Conservation (phyloP, 2,888 invertebrate species). For the Sicus ferrugineus region DNA sequence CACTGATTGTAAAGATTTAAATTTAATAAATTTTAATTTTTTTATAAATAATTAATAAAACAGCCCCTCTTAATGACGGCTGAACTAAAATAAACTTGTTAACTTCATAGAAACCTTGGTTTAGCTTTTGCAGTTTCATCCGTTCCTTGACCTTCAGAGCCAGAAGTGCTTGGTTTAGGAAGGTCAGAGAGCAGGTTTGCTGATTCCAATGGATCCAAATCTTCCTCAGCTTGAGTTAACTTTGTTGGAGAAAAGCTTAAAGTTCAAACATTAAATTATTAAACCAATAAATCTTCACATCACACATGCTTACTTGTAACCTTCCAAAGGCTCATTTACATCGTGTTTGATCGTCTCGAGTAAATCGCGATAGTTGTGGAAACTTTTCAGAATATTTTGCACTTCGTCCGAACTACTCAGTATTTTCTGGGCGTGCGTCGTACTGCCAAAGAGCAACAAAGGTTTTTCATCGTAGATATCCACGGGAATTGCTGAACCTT, state of each 20-base stretch:
- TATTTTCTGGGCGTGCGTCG: conserved; percentile 42
- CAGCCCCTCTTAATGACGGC: too few species aligned
- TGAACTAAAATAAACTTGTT: neutral
- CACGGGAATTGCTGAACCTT: conserved; percentile 50
- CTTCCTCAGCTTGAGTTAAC: conserved; percentile 37
- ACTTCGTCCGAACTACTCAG: conserved; percentile 51
- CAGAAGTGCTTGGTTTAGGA: conserved; percentile 12
- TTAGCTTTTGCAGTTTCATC: conserved; percentile 36
- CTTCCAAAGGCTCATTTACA: conserved; percentile 44
- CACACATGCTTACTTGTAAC: conserved; percentile 41
- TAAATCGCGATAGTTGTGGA: conserved; percentile 58
- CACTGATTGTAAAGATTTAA: neutral
- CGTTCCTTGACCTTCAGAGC: neutral
- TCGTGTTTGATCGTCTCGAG: conserved; percentile 58
- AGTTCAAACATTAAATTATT: neutral
- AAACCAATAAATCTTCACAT: neutral
- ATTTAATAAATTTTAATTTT: neutral
- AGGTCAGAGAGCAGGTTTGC: conserved; percentile 51
- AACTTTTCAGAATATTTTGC: conserved; percentile 59
- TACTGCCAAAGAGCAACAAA: conserved; percentile 57
- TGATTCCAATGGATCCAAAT: conserved; percentile 50
- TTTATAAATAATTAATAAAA: neutral
- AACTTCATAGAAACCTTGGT: conserved; percentile 37
- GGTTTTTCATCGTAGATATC: conserved; percentile 60
- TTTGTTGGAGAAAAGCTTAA: conserved; percentile 44